phyloP scores from a whole-genome alignment of 2,113 vertebrate species.

The Saimiri boliviensis region DNA sequence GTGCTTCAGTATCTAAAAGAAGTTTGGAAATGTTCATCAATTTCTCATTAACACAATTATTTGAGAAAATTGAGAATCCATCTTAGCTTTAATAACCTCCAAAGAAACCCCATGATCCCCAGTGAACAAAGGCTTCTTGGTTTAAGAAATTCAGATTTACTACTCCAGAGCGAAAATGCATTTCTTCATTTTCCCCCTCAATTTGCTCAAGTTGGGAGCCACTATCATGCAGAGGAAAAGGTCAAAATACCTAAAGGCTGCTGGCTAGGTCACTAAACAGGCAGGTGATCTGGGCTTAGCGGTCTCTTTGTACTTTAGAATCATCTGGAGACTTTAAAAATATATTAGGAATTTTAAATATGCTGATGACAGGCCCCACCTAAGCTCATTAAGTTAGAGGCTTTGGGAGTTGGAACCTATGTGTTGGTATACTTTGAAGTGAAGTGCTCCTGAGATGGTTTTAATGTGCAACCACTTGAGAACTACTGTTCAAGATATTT shows the following conservation, averaged over 20 bases:
- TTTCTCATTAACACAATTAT: constrained; percentile 24
- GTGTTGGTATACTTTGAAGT: neutral
- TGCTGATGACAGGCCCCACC: neutral
- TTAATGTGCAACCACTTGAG: neutral
- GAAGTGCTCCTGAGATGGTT: neutral
- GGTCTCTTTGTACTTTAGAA: neutral
- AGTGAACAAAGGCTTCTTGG: neutral
- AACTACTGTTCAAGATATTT: neutral
- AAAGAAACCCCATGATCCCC: neutral
- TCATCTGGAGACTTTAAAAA: neutral
- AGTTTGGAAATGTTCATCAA: neutral
- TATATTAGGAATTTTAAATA: neutral
- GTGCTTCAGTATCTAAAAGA: neutral
- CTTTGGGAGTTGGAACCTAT: neutral
- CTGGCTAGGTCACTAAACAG: neutral
- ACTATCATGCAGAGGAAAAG: neutral
- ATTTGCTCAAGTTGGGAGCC: neutral
- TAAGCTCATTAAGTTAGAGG: neutral
- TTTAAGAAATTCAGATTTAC: constrained; percentile 17
- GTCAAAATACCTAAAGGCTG: neutral
- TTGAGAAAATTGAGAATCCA: constrained; percentile 28
- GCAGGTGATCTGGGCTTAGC: neutral
- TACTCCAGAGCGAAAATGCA: neutral
- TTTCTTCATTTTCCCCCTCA: neutral
- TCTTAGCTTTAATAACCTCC: constrained; percentile 18